Evolutionary conservation across 2,113 vertebrate species (phyloP).

Genomic region (Speoplatyrhinus poulsoni): DNA sequence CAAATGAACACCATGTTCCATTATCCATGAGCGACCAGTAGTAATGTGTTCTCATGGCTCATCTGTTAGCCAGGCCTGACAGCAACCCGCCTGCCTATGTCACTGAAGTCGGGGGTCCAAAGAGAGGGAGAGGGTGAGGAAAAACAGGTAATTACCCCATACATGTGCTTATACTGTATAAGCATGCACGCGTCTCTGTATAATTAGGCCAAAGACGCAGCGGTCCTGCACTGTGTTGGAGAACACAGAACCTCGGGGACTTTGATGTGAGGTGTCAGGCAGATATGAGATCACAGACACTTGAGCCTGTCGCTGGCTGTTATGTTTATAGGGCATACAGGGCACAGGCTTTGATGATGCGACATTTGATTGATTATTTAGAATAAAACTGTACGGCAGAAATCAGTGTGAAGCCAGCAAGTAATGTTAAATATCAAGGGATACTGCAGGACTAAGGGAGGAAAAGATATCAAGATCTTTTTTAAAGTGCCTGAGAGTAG

Average conservation of each 20-base stretch:
- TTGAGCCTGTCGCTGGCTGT: slow-evolving; percentile 28
- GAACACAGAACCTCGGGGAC: slow-evolving; percentile 49
- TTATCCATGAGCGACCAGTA: slow-evolving; percentile 77
- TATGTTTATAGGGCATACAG: slow-evolving; percentile 49
- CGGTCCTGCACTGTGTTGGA: slow-evolving; percentile 49
- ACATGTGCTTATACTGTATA: slow-evolving; percentile 53
- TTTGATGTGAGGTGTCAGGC: slow-evolving; percentile 63
- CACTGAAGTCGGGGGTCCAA: slow-evolving; percentile 52
- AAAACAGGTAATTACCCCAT: slow-evolving; percentile 75
- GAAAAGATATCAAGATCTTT: slow-evolving; percentile 67
- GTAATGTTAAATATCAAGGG: slow-evolving; percentile 74
- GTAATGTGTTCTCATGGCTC: slow-evolving; percentile 63
- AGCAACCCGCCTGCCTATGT: slow-evolving; percentile 44
- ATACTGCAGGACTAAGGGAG: slow-evolving; percentile 68
- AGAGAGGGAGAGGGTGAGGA: slow-evolving; percentile 41
- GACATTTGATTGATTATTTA: slow-evolving; percentile 77
- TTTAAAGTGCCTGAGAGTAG: slow-evolving; percentile 71
- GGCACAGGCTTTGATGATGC: slow-evolving; percentile 42
- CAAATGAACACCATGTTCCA: slow-evolving; percentile 79
- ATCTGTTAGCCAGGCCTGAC: slow-evolving; percentile 61
- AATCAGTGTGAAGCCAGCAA: slow-evolving; percentile 66
- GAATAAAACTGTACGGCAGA: slow-evolving; percentile 59
- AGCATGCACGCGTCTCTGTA: slow-evolving; percentile 57
- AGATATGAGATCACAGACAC: slow-evolving; percentile 46
- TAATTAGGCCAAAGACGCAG: slow-evolving; percentile 69